Base-by-base conservation (phyloP, 1,140 invertebrate species). In the Potamilus streckersoni region DNA sequence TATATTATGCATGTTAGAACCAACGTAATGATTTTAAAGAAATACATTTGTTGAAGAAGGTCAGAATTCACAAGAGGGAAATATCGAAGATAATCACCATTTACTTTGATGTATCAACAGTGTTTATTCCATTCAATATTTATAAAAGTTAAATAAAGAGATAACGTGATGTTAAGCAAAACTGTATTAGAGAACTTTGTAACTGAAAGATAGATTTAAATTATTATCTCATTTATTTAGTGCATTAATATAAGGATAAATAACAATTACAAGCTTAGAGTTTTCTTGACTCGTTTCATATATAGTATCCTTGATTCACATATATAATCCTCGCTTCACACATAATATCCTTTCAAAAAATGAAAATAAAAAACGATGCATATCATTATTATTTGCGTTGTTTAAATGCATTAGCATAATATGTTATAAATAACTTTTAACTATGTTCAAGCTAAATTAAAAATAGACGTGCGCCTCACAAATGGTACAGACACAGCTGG, bases 381-480 rank as follows among this genome's bases (percentile, higher is more conserved):
- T 12, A 74, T 59, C 57, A 49, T 31, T 31, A 19, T 0, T 65
- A 49, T 49, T 8, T 49, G 11, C 11, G 6, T 49, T 49, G 38
- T 49, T 49, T 49, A 49, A 49, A 49, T 49, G 5, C 38, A 49
- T 49, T 6, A 8, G 6, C 38, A 49, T 49, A 49, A 49, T 49
- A 49, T 49, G 38, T 49, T 49, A 49, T 11, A 49, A 49, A 49
- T 49, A 49, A 11, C 38, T 49, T 49, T 49, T 49, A 8, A 49
- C 6, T 49, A 49, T 49, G 38, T 65, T 27, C 59, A n/a, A 79
- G 71, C 12, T 56, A 63, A 74, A 31, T 19, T 78, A 61, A 60
- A 64, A 3, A 27, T 73, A 64, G 72, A 70, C 20, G 15, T 70
- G 17, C 71, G 77, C 31, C 67, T 79, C 14, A 69, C 62, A n/a